These are phyloP conservation scores for Melangyna quadrimaculata DNA, from an alignment of 2,888 invertebrate genomes.

Conservation along the genomic window DNA sequence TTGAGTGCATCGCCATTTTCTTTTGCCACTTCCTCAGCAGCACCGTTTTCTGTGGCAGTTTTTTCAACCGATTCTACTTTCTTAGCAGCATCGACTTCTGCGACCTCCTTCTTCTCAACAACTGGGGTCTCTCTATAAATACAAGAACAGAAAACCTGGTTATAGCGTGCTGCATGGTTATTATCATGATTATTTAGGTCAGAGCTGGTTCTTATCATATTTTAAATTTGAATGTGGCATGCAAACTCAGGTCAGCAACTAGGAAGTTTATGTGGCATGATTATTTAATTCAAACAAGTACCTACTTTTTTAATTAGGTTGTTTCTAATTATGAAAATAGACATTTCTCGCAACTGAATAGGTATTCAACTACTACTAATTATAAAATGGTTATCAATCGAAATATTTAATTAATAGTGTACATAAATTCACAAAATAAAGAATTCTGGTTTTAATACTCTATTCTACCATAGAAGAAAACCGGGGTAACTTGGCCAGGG, in stretches of 20 bases:
- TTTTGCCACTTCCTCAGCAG: constrained; percentile 74
- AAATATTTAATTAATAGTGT: no score
- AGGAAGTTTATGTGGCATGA: neutral
- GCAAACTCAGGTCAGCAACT: neutral
- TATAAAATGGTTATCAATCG: no score
- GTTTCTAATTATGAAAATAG: neutral
- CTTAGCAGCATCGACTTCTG: constrained; percentile 78
- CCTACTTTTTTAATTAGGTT: neutral
- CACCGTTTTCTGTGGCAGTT: constrained; percentile 77
- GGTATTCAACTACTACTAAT: no score
- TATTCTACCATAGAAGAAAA: no score
- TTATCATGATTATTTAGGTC: neutral
- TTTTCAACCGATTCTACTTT: constrained; percentile 76
- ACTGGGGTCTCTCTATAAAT: constrained; percentile 78
- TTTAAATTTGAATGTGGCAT: neutral
- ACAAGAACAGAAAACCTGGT: constrained; percentile 4
- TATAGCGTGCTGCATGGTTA: neutral
- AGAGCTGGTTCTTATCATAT: neutral
- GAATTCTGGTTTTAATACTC: no score
- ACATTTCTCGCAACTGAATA: no score
- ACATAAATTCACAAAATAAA: no score
- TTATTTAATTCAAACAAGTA: neutral
- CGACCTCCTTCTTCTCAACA: constrained; percentile 80
- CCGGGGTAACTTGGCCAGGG: no score
- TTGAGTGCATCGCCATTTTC: constrained; percentile 77